Conservation (phyloP, 2,888 invertebrate genomes). For the Ochropleura leucogaster region DNA sequence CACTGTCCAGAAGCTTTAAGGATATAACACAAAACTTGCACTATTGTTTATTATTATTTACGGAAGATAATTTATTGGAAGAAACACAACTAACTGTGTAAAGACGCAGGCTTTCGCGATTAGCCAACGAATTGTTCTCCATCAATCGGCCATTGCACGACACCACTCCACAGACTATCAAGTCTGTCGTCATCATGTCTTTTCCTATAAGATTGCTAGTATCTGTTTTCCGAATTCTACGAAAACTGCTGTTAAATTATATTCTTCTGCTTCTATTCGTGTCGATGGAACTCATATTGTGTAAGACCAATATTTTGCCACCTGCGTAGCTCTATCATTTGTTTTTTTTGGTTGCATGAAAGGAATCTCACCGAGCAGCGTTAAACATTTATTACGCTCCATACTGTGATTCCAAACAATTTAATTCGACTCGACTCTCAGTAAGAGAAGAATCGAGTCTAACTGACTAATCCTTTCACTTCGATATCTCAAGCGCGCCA, state of each 20-base stretch:
- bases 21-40: conserved; percentile 71
- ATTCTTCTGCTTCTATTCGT: too few relatives aligned
- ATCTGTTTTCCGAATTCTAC: conserved; percentile 26
- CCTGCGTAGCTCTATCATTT: too few relatives aligned
- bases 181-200: conserved; percentile 44
- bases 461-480: too few relatives aligned
- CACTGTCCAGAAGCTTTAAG: conserved; percentile 70
- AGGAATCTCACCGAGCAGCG: too few relatives aligned
- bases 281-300: too few relatives aligned
- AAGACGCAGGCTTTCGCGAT: conserved; percentile 67
- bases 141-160: conserved; percentile 74
- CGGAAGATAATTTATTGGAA: conserved; percentile 67
- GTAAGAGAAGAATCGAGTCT: too few relatives aligned
- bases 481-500: too few relatives aligned
- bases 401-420: too few relatives aligned
- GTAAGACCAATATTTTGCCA: too few relatives aligned
- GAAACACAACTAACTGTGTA: conserved; percentile 62
- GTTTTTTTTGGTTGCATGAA: too few relatives aligned
- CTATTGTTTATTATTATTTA: conserved; percentile 60
- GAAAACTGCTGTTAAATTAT: background rate
- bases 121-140: conserved; percentile 69
- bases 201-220: conserved; percentile 26
- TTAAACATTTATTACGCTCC: too few relatives aligned
- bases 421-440: too few relatives aligned
- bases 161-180: conserved; percentile 63